phyloP scores from a whole-genome alignment of 2,888 invertebrate species.

The Euplagia quadripunctaria region DNA sequence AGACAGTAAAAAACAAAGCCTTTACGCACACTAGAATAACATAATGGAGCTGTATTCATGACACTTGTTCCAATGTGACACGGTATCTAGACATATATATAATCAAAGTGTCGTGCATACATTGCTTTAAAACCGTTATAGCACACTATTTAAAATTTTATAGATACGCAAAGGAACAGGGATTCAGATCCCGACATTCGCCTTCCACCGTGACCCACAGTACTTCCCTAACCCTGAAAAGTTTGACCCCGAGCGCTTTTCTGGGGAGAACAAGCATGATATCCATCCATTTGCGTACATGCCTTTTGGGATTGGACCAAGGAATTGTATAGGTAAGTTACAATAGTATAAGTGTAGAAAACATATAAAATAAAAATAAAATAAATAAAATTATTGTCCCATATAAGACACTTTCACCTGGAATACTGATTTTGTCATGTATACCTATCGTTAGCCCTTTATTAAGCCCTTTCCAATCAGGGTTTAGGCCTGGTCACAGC shows the following conservation, averaged over 20 bases:
- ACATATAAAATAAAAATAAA: background rate
- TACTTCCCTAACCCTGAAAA: constrained; percentile 80
- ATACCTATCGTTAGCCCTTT: too few relatives aligned
- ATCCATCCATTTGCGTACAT: constrained; percentile 62
- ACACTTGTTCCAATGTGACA: too few relatives aligned
- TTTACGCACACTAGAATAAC: too few relatives aligned
- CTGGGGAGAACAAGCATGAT: constrained; percentile 81
- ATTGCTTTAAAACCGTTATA: background rate
- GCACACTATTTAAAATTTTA: constrained; percentile 17
- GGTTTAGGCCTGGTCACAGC: too few relatives aligned
- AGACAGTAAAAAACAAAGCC: too few relatives aligned
- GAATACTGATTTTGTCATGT: background rate
- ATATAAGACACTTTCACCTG: background rate
- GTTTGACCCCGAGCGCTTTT: constrained; percentile 87
- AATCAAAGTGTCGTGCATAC: background rate
- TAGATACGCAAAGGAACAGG: constrained; percentile 35
- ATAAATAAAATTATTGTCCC: background rate
- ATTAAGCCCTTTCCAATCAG: too few relatives aligned
- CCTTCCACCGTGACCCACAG: constrained; percentile 48
- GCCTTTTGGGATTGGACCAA: constrained; percentile 86
- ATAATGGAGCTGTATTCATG: too few relatives aligned
- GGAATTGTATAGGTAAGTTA: constrained; percentile 84
- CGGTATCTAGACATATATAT: too few relatives aligned
- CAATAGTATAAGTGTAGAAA: background rate
- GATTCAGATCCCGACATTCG: constrained; percentile 24